These are phyloP conservation scores for Trididemnum clinides DNA, from an alignment of 23 tunicate genomes.

Conservation along the genomic window DNA sequence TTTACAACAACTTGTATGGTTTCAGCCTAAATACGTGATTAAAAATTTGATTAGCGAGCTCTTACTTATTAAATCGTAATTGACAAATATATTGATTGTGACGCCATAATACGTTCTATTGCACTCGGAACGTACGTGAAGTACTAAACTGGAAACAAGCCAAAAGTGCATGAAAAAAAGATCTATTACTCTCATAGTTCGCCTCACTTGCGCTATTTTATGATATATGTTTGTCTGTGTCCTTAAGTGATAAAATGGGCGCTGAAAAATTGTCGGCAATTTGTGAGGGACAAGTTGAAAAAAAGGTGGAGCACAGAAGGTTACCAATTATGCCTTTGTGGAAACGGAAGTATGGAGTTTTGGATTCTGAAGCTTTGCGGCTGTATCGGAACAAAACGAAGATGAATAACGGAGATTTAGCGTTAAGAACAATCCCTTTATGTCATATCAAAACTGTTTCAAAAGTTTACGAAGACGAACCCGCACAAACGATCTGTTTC, in stretches of 20 bases:
- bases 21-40: no score
- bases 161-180: no score
- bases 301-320: constrained; percentile 61
- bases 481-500: constrained; percentile 35
- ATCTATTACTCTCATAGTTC: no score
- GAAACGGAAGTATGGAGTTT: constrained; percentile 55
- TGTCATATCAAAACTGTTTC: constrained; percentile 59
- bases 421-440: constrained; percentile 48
- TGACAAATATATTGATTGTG: no score
- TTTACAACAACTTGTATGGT: no score
- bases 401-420: neutral
- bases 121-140: no score
- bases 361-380: constrained; percentile 45
- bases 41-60: no score
- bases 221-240: no score
- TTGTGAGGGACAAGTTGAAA: constrained; percentile 55
- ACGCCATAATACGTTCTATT: no score
- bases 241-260: constrained; percentile 15
- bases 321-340: constrained; percentile 56
- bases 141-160: no score
- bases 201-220: no score
- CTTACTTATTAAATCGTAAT: no score
- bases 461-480: constrained; percentile 19
- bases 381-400: constrained; percentile 52
- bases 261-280: constrained; percentile 3